Base-by-base conservation (phyloP, 2,113 vertebrate species). In the Puffinus mauretanicus region DNA sequence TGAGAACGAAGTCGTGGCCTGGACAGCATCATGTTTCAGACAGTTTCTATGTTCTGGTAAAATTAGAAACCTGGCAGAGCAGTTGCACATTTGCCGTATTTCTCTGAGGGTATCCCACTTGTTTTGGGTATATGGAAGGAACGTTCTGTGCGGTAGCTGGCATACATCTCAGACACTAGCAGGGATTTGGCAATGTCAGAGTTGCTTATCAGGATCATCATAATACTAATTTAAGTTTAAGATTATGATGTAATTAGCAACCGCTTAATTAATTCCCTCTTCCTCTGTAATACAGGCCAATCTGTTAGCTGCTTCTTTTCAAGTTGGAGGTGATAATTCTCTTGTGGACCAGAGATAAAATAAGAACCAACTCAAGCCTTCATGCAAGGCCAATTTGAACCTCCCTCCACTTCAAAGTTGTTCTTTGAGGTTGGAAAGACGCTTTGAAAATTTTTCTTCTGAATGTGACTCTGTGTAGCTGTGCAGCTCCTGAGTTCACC, bases 191-290 rank as follows among this genome's bases (percentile, higher is more conserved):
- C 84, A 97, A 67, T 93, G 96, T 97, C 94, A 95, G 86, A 80
- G 67, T 95, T 95, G 91, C 89, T 84, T 95, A 96, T 97, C 95
- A 93, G 96, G 75, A 94, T 94, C 93, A 91, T 97, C 84, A 47
- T 93, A 97, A 93, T 91, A 95, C 94, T 93, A 97, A 97, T 97
- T 93, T 88, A 95, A 71, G 89, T 95, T 95, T 94, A 95, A 97
- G 91, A 96, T 97, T 95, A 93, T 3, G n/a, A 86, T 95, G 86
- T 96, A 95, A 95, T 97, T 96, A 96, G 94, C 66, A 90, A 87
- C 62, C 0, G 24, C 86, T 95, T 95, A 96, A 96, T 97, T 97
- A 97, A 97, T 95, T 97, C 86, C 51, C 32, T 77, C 67, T 95
- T 95, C 83, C 81, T 94, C 91, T 82, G 57, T 94, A 77, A 90